Evolutionary conservation across 1,140 invertebrate genomes (phyloP).

Genomic region (Drosophila prosaltans): DNA sequence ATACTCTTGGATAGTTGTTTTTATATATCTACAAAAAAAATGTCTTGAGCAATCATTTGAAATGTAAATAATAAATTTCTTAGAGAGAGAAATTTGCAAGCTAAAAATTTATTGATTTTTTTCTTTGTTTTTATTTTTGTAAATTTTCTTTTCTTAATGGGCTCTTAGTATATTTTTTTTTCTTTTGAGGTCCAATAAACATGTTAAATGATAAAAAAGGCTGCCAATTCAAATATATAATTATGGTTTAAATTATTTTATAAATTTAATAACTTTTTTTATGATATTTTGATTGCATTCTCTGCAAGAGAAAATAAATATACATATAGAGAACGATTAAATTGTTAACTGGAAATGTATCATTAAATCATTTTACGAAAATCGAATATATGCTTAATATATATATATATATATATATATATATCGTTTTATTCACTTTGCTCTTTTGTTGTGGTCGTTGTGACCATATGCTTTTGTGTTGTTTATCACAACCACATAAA

Average conservation of each 20-base stretch:
- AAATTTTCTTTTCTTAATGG: neutral
- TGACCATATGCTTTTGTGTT: conserved; percentile 28
- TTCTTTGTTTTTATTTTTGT: neutral
- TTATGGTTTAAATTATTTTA: too few species aligned
- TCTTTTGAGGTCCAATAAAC: too few species aligned
- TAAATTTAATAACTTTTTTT: too few species aligned
- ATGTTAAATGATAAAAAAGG: too few species aligned
- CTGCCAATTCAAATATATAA: too few species aligned
- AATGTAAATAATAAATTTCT: too few species aligned
- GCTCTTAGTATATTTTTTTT: neutral
- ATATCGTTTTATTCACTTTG: conserved; percentile 18
- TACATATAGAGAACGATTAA: neutral
- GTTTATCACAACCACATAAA: conserved; percentile 17
- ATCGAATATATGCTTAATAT: neutral
- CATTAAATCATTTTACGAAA: neutral
- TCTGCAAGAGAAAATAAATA: too few species aligned
- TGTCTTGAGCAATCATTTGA: too few species aligned
- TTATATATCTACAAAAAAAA: too few species aligned
- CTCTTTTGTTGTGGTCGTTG: conserved; percentile 14
- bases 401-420: neutral
- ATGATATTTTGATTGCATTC: too few species aligned
- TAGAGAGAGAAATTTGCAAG: too few species aligned
- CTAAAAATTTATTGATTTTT: conserved; percentile 11
- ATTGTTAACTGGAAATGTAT: neutral
- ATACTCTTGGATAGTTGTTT: too few species aligned